phyloP scores from a whole-genome alignment of 2,888 invertebrate species.

The Clistopyga incitator region DNA sequence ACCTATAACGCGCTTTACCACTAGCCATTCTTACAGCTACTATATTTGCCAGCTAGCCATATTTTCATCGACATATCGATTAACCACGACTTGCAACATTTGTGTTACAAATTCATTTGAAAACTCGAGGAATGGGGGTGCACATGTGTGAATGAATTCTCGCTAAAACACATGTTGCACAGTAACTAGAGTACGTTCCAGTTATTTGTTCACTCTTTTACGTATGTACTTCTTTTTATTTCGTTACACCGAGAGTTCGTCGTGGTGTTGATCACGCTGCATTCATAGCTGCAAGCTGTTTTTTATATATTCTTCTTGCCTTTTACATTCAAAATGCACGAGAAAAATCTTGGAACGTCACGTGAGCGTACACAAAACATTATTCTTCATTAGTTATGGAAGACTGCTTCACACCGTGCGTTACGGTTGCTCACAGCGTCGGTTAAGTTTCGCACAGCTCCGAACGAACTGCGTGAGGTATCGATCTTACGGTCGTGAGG shows the following conservation, averaged over 20 bases:
- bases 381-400: slow-evolving; percentile 11
- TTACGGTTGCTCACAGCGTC: slow-evolving; percentile 14
- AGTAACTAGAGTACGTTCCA: slow-evolving; percentile 38
- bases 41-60: too few species aligned
- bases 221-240: slow-evolving; percentile 5
- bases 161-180: slow-evolving; percentile 20
- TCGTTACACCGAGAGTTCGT: neutral
- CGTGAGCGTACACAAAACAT: slow-evolving; percentile 6
- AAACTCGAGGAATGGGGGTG: slow-evolving; percentile 8
- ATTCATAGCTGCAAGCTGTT: neutral
- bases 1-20: slow-evolving; percentile 60
- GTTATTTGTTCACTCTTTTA: slow-evolving; percentile 34
- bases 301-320: neutral
- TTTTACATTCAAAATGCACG: slow-evolving; percentile 11
- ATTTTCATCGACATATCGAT: slow-evolving; percentile 22
- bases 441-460: slow-evolving; percentile 35
- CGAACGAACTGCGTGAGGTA: slow-evolving; percentile 66
- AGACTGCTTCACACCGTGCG: slow-evolving; percentile 11
- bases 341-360: neutral
- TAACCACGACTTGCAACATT: slow-evolving; percentile 22
- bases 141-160: slow-evolving; percentile 47
- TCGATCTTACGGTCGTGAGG: slow-evolving; percentile 66
- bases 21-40: slow-evolving; percentile 42
- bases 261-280: neutral
- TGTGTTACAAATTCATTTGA: slow-evolving; percentile 5